A percentile compares a stretch with the other conserved stretches of the same genome.
phyloP scores from a whole-genome alignment of 2,888 invertebrate genomes.

The Ophioninae sp. region DNA sequence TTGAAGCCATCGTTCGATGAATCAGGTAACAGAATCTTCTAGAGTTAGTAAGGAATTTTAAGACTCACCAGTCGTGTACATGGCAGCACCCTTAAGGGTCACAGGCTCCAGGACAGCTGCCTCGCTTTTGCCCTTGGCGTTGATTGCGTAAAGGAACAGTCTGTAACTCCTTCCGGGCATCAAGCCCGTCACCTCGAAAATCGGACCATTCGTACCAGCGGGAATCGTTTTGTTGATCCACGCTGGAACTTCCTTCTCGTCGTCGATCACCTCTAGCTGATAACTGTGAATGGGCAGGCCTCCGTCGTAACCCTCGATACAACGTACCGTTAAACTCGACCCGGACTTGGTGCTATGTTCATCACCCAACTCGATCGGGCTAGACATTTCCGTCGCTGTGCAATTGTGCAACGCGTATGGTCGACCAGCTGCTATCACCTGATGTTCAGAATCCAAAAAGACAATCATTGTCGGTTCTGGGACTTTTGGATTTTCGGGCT shows the following conservation, averaged over 20 bases:
- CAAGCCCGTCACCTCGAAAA: slow-evolving; percentile 86
- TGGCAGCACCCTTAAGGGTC: slow-evolving; percentile 92
- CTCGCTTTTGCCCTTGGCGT: slow-evolving; percentile 93
- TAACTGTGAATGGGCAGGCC: slow-evolving; percentile 85
- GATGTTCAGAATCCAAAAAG: slow-evolving; percentile 5
- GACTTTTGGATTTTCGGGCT: background rate
- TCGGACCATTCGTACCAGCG: slow-evolving; percentile 85
- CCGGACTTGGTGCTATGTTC: slow-evolving; percentile 84
- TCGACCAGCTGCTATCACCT: slow-evolving; percentile 82
- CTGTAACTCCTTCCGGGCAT: slow-evolving; percentile 90
- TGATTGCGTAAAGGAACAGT: slow-evolving; percentile 92
- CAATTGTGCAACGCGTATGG: slow-evolving; percentile 95
- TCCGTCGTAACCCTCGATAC: slow-evolving; percentile 93
- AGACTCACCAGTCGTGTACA: slow-evolving; percentile 88
- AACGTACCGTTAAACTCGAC: slow-evolving; percentile 88
- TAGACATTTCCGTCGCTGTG: slow-evolving; percentile 92
- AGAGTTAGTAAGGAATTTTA: slow-evolving; percentile 5
- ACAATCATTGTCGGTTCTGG: background rate
- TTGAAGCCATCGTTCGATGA: background rate
- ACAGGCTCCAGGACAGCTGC: slow-evolving; percentile 92
- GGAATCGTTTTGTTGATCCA: slow-evolving; percentile 81
- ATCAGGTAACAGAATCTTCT: background rate
- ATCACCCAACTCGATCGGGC: slow-evolving; percentile 71
- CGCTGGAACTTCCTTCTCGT: slow-evolving; percentile 72
- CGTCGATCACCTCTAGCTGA: slow-evolving; percentile 75